Evolutionary conservation across 2,113 vertebrate species (phyloP), one percentile per base, ranked within the genome.

Genomic region (Balaeniceps rex): DNA sequence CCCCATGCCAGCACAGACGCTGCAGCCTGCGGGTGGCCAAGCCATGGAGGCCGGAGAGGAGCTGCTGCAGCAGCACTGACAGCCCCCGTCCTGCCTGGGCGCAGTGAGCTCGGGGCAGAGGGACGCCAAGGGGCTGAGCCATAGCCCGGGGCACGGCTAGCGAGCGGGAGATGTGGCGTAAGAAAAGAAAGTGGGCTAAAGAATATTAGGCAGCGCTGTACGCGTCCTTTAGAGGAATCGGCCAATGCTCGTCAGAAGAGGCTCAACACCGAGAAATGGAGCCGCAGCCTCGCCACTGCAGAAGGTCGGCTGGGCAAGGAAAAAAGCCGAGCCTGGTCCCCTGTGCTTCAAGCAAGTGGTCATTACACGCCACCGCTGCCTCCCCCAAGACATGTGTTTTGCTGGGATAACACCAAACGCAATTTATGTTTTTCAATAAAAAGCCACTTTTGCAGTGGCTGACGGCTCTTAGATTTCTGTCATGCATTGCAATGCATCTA

Each of bases 91-190:
- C 79, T 29, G 42, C 42, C 49, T 1, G 3, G 64, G 75, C 52
- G 28, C 36, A 14, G 40, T 1, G 0, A 40, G 52, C 76, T 22
- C 42, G 4, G 33, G 83, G 36, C 72, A n/a, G 46, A 19, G 42
- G 55, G 57, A 44, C 33, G 12, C 9, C 0, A 3, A 28, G 29
- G 51, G 57, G 22, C 69, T 33, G 40, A 87, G 83, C 75, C 42
- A 5, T 2, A 58, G 76, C 47, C 51, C 36, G 36, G 64, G 44
- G 64, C 76, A 42, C 0, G 0, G 86, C 65, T 6, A 21, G 28
- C 0, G 0, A 24, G 19, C 0, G 2, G 34, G 0, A 72, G 52
- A 5, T 0, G 3, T 0, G 0, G 36, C 2, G 36, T 19, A 7
- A 54, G 52, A 3, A 40, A 26, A 34, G 31, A 13, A 22, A 47